phyloP scores from a whole-genome alignment of 2,888 invertebrate genomes.

The Lasioglossum figueresi region DNA sequence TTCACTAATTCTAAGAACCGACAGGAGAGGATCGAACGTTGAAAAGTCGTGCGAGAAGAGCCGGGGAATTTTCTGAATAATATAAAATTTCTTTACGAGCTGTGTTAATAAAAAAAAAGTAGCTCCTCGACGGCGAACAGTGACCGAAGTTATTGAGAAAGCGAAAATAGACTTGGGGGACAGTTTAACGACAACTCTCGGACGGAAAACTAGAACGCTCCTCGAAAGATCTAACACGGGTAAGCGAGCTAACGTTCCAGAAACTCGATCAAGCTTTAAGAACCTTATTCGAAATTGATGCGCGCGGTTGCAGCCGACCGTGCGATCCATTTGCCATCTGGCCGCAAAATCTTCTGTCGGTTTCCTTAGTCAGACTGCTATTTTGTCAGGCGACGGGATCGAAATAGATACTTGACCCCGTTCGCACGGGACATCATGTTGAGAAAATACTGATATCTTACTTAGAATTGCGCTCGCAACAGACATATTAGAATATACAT shows the following conservation, averaged over 20 bases:
- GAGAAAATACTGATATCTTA: conserved; percentile 14
- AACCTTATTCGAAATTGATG: conserved; percentile 61
- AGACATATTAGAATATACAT: not conserved
- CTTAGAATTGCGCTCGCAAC: conserved; percentile 16
- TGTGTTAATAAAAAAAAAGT: not conserved
- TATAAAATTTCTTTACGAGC: not conserved
- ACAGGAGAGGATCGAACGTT: not conserved
- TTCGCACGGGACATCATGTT: conserved; percentile 54
- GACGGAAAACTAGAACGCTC: conserved; percentile 17
- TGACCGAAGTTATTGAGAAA: not conserved
- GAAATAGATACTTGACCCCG: conserved; percentile 44
- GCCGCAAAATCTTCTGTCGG: conserved; percentile 55
- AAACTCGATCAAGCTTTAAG: conserved; percentile 61
- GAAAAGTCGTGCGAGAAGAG: too few relatives aligned
- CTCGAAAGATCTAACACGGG: conserved; percentile 20
- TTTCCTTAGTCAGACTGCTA: conserved; percentile 33
- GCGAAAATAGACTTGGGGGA: conserved; percentile 10
- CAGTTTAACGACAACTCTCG: conserved; percentile 1
- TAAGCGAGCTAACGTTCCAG: conserved; percentile 27
- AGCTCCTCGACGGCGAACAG: not conserved
- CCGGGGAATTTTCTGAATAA: not conserved
- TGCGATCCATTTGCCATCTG: conserved; percentile 47
- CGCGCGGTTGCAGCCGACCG: conserved; percentile 29
- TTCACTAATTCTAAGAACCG: not conserved
- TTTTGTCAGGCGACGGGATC: conserved; percentile 33